Evolutionary conservation across 2,888 invertebrate species (phyloP).

Genomic region (Hololepta plana): DNA sequence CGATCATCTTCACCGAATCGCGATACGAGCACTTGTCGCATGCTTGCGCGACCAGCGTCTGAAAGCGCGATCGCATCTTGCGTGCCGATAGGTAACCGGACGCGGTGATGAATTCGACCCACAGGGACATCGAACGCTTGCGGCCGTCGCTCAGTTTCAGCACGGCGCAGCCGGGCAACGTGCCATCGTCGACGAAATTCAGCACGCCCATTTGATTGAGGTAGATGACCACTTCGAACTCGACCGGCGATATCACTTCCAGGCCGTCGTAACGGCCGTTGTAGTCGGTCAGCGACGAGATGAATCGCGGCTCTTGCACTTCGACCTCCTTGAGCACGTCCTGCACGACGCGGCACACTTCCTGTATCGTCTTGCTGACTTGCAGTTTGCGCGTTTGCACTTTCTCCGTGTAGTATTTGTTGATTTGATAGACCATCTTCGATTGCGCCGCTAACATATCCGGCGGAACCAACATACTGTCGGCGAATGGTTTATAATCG

Average conservation of each 20-base stretch:
- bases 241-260: slow-evolving; percentile 79
- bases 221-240: slow-evolving; percentile 88
- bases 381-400: slow-evolving; percentile 74
- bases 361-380: slow-evolving; percentile 73
- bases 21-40: slow-evolving; percentile 87
- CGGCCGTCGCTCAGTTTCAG: slow-evolving; percentile 87
- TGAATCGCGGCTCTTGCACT: slow-evolving; percentile 84
- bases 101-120: slow-evolving; percentile 96
- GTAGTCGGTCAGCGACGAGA: slow-evolving; percentile 76
- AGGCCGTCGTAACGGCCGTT: slow-evolving; percentile 87
- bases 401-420: slow-evolving; percentile 82
- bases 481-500: slow-evolving; percentile 10
- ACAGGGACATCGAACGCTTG: slow-evolving; percentile 90
- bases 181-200: slow-evolving; percentile 93
- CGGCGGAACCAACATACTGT: slow-evolving; percentile 72
- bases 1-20: slow-evolving; percentile 85
- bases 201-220: slow-evolving; percentile 96
- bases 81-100: slow-evolving; percentile 86
- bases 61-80: slow-evolving; percentile 86
- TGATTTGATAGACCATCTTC: slow-evolving; percentile 88
- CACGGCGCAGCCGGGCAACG: slow-evolving; percentile 84
- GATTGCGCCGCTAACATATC: slow-evolving; percentile 91
- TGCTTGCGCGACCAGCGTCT: slow-evolving; percentile 73
- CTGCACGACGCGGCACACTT: slow-evolving; percentile 82
- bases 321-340: slow-evolving; percentile 92